These are phyloP conservation scores for Scolanthus callimorphus DNA, from an alignment of 92 coral and sea anemone species.

Conservation along the genomic window DNA sequence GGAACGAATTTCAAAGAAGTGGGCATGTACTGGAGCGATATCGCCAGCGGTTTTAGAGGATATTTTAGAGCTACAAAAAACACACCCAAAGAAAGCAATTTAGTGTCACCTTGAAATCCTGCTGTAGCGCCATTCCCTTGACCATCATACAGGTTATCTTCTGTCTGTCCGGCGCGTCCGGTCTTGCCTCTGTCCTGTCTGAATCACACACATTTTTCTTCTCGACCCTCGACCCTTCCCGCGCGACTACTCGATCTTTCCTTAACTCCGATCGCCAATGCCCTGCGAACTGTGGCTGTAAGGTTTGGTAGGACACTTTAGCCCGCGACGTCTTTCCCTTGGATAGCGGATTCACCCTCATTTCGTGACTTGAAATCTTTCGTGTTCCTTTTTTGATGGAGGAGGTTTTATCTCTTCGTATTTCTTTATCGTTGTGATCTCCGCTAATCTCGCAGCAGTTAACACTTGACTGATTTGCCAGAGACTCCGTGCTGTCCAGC, in stretches of 20 bases:
- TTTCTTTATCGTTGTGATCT: not conserved
- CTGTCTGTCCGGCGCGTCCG: not conserved
- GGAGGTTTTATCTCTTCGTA: not conserved
- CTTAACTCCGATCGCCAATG: not conserved
- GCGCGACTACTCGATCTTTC: not conserved
- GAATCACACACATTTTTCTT: not conserved
- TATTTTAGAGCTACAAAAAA: no score
- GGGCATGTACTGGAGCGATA: no score
- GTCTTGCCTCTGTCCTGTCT: not conserved
- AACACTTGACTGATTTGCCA: not conserved
- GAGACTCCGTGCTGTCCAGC: not conserved
- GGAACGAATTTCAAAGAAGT: not conserved
- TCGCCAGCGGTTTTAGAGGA: no score
- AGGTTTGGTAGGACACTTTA: not conserved
- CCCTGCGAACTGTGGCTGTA: not conserved
- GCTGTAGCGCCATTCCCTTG: conserved; percentile 7
- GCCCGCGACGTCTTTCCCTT: not conserved
- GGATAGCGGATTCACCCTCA: no score
- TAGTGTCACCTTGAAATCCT: conserved; percentile 15
- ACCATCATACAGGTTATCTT: conserved; percentile 7
- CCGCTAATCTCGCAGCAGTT: not conserved
- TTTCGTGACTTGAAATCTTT: not conserved
- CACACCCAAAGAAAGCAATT: no score
- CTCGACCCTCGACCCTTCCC: not conserved
- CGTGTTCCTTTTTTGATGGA: not conserved